Evolutionary conservation across 2,888 invertebrate species (phyloP).

Genomic region (Macrosiphum euphorbiae): DNA sequence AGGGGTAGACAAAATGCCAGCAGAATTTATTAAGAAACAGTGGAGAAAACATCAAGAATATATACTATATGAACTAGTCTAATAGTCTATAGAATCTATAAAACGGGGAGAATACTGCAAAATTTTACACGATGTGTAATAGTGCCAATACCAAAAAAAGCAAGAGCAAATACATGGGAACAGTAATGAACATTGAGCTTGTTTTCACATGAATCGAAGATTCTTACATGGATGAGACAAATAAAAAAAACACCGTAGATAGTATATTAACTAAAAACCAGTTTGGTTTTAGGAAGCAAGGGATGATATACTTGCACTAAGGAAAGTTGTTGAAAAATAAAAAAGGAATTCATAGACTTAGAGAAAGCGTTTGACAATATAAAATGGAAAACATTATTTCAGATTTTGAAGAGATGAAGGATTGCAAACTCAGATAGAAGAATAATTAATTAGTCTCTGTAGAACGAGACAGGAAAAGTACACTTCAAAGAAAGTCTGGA

Average conservation of each 20-base stretch:
- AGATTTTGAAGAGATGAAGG: not conserved
- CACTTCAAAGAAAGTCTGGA: not conserved
- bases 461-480: not conserved
- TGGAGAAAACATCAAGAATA: not conserved
- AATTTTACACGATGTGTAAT: not conserved
- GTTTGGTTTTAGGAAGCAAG: not conserved
- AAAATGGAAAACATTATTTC: conserved; percentile 3
- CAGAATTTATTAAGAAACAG: conserved; percentile 10
- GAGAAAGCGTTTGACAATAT: not conserved
- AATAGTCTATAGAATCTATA: too few species aligned
- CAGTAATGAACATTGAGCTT: too few species aligned
- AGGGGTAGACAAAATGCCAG: not conserved
- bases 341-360: conserved; percentile 5
- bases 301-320: not conserved
- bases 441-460: not conserved
- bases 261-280: not conserved
- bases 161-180: too few species aligned
- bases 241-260: not conserved
- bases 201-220: too few species aligned
- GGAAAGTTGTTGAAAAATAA: not conserved
- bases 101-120: too few species aligned
- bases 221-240: not conserved
- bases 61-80: too few species aligned
- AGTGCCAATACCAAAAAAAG: too few species aligned
- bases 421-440: conserved; percentile 10